Percentiles rank a stretch among this genome's conserved stretches.
phyloP scores from a whole-genome alignment of 2,113 vertebrate genomes.

The Sminthopsis crassicaudata region DNA sequence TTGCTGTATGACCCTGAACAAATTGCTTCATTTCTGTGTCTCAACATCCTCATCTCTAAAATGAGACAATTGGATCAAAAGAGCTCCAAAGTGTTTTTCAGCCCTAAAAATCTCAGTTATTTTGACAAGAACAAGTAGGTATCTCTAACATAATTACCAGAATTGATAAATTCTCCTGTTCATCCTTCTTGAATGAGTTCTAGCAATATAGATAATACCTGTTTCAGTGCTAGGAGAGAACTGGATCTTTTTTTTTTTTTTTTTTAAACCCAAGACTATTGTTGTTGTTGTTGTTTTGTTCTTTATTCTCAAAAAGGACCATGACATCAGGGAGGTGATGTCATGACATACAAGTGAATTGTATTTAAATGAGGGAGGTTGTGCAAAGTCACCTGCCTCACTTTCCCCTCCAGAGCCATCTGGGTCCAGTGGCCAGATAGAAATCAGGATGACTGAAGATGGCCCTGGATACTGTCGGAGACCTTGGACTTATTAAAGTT shows the following conservation, averaged over 20 bases:
- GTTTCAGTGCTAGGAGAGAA: not conserved
- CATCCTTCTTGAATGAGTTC: not conserved
- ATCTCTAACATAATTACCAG: not conserved
- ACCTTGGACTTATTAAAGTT: too few species aligned
- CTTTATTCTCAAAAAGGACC: too few species aligned
- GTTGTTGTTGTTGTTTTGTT: too few species aligned
- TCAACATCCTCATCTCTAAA: not conserved
- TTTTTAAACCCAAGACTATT: too few species aligned
- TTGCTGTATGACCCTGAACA: not conserved
- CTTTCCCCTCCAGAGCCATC: too few species aligned
- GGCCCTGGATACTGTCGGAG: too few species aligned
- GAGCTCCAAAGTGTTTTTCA: not conserved
- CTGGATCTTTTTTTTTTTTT: not conserved
- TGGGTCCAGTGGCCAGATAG: too few species aligned
- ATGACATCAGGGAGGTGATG: too few species aligned
- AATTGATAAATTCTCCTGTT: not conserved
- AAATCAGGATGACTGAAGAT: too few species aligned
- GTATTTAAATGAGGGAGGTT: too few species aligned
- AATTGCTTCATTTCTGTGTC: not conserved
- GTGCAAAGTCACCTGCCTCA: too few species aligned
- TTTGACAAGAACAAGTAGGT: not conserved
- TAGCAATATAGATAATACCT: not conserved
- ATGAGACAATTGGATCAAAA: not conserved
- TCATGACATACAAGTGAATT: too few species aligned
- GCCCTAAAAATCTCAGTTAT: not conserved